These are phyloP conservation scores for Pelvicachromis taeniatus DNA, from an alignment of 2,113 vertebrate species.

Conservation along the genomic window DNA sequence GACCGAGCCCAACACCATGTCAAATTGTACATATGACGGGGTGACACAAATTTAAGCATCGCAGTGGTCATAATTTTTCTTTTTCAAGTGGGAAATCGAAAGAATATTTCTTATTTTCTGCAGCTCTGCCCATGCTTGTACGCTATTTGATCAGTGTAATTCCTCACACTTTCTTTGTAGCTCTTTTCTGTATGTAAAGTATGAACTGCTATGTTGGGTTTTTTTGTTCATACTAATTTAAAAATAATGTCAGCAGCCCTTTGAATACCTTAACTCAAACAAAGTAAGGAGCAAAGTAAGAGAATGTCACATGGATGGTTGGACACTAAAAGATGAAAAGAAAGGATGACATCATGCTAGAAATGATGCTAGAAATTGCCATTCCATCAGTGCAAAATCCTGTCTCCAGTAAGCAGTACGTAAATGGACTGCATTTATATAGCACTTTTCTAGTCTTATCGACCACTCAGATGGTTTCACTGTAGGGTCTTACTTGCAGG, in stretches of 20 bases:
- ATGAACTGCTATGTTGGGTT: neutral
- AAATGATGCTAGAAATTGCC: constrained; percentile 11
- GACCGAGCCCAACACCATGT: neutral
- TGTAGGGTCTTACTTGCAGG: neutral
- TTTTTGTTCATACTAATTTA: neutral
- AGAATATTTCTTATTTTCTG: neutral
- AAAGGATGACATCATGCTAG: neutral
- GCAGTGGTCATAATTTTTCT: neutral
- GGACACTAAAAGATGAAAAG: neutral
- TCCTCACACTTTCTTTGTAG: neutral
- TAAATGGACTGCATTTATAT: neutral
- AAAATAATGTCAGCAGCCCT: neutral
- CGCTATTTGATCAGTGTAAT: neutral
- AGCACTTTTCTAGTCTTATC: neutral
- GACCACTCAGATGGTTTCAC: neutral
- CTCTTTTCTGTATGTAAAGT: neutral
- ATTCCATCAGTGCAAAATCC: neutral
- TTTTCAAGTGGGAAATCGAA: neutral
- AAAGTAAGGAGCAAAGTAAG: neutral
- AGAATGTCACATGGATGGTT: neutral
- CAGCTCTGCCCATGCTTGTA: neutral
- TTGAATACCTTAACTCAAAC: neutral
- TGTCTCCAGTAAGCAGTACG: neutral
- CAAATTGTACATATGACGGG: neutral
- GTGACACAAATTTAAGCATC: neutral